phyloP scores from a whole-genome alignment of 1,140 invertebrate genomes.

The Teleogryllus occipitalis region DNA sequence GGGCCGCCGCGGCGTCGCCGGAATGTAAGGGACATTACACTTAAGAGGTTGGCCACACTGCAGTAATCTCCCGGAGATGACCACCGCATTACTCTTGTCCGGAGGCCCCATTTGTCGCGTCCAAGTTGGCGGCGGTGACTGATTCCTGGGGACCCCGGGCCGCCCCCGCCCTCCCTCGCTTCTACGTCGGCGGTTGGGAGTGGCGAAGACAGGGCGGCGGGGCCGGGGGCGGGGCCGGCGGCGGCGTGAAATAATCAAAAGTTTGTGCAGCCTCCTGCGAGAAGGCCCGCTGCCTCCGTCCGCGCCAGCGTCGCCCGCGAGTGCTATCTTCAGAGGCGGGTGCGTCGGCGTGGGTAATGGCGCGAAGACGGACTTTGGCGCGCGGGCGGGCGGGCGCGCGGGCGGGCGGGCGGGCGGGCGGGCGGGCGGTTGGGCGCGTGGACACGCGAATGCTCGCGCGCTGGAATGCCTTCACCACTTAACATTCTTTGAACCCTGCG shows the following conservation, averaged over 20 bases:
- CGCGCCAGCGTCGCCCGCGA: not conserved
- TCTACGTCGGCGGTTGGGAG: not conserved
- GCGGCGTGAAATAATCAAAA: not conserved
- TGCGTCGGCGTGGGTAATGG: not conserved
- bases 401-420: too few relatives aligned
- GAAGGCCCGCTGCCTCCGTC: too few relatives aligned
- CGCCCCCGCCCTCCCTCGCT: not conserved
- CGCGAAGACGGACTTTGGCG: not conserved
- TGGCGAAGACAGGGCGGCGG: not conserved
- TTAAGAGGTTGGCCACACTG: constrained; percentile 3
- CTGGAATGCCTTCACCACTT: not conserved
- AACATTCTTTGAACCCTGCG: not conserved
- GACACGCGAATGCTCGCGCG: not conserved
- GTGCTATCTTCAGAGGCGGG: not conserved
- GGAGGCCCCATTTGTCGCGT: not conserved
- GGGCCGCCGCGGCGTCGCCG: not conserved
- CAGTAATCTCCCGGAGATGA: constrained; percentile 3
- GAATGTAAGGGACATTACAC: constrained; percentile 4
- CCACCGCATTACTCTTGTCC: not conserved
- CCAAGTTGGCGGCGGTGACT: not conserved
- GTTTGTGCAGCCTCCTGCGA: not conserved
- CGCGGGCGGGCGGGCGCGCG: too few relatives aligned
- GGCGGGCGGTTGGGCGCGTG: not conserved
- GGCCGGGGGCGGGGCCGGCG: too few relatives aligned
- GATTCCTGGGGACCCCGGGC: not conserved